A percentile compares a stretch with the other conserved stretches of the same genome.
Evolutionary conservation across 2,888 invertebrate genomes (phyloP).

Genomic region (Tinea semifulvella): DNA sequence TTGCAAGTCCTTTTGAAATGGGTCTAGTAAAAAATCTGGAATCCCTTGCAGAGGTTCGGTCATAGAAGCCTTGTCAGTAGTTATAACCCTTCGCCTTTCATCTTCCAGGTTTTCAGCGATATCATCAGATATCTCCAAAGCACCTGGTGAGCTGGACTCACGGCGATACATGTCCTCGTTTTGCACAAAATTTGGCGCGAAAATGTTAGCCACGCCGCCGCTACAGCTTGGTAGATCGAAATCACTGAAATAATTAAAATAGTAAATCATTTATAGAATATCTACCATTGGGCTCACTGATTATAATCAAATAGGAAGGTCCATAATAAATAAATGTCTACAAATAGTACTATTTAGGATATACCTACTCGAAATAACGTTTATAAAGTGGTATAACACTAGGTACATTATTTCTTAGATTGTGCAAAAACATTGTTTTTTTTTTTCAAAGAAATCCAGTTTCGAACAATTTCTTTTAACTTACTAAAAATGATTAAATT

Average conservation of each 20-base stretch:
- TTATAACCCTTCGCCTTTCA: not conserved
- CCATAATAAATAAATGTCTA: too few relatives aligned
- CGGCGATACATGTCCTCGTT: not conserved
- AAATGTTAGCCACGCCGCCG: not conserved
- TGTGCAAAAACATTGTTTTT: too few relatives aligned
- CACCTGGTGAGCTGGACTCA: conserved; percentile 1
- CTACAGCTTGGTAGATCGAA: not conserved
- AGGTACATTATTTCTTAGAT: too few relatives aligned
- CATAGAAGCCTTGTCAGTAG: not conserved
- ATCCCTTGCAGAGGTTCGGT: not conserved
- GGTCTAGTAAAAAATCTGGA: conserved; percentile 22
- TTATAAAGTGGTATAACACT: too few relatives aligned
- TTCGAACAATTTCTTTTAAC: too few relatives aligned
- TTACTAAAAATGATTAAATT: too few relatives aligned
- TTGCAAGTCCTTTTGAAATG: conserved; percentile 37
- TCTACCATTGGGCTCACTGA: too few relatives aligned
- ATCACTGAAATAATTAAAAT: conserved; percentile 7
- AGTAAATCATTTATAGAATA: too few relatives aligned
- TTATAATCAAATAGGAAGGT: too few relatives aligned
- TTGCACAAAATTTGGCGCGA: not conserved
- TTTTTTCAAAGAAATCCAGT: too few relatives aligned
- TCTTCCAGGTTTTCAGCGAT: conserved; percentile 23
- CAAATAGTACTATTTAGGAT: too few relatives aligned
- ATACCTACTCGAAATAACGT: too few relatives aligned
- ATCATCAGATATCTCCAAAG: conserved; percentile 13